A percentile compares a stretch with the other conserved stretches of the same genome.
Evolutionary conservation across 2,797 vertebrate species (phyloP).

Genomic region (Anomalospiza imberbis): DNA sequence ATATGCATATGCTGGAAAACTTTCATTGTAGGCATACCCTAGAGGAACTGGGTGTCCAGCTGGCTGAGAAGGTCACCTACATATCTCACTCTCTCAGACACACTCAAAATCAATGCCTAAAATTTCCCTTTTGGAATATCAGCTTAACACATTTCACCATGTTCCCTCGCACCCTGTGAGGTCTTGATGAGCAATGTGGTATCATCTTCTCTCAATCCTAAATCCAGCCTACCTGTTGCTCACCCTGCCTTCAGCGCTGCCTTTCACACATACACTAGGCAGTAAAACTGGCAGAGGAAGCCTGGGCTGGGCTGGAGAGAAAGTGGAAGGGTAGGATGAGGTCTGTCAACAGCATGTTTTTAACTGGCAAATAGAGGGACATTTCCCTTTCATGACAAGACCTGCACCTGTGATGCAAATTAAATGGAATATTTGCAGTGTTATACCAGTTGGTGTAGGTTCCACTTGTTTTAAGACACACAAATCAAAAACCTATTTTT

Average conservation of each 20-base stretch:
- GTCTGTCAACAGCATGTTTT: background rate
- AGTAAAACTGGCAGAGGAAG: background rate
- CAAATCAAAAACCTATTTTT: background rate
- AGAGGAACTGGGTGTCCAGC: background rate
- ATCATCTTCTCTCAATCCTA: background rate
- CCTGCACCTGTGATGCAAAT: background rate
- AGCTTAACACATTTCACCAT: background rate
- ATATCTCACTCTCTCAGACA: background rate
- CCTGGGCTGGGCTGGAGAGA: background rate
- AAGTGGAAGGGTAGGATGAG: background rate
- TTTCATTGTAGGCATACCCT: background rate
- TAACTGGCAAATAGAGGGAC: background rate
- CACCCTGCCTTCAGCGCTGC: background rate
- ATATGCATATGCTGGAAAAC: background rate
- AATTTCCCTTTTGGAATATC: background rate
- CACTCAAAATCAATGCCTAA: background rate
- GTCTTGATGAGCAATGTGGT: background rate
- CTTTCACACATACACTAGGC: background rate
- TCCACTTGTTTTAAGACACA: conserved; percentile 13
- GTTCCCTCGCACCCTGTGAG: background rate
- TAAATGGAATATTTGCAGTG: background rate
- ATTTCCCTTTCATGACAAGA: background rate
- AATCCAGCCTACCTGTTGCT: background rate
- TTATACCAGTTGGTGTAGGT: background rate
- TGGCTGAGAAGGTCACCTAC: background rate